Evolutionary conservation across 1,140 invertebrate genomes (phyloP).

Genomic region (Zaprionus kolodkinae): DNA sequence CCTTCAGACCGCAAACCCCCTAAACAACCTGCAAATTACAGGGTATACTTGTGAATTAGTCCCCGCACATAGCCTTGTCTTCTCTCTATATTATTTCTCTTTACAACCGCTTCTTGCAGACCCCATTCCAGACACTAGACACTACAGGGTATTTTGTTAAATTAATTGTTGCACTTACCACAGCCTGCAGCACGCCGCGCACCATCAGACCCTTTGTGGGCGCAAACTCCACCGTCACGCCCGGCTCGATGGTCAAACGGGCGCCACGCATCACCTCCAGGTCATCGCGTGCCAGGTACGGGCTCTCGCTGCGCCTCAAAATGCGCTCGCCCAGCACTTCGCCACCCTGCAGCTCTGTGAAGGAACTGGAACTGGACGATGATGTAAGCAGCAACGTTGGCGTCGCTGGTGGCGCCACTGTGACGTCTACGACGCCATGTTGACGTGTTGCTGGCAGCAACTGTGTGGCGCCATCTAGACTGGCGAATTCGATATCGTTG

Average conservation of each 20-base stretch:
- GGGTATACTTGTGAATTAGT: no score
- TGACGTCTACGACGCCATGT: slow-evolving; percentile 47
- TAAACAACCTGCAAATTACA: no score
- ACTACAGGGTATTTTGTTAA: neutral
- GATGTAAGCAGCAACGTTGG: slow-evolving; percentile 64
- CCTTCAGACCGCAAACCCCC: no score
- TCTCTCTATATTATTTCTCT: neutral
- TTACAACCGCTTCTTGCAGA: no score
- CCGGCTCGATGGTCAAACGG: slow-evolving; percentile 92
- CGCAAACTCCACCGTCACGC: slow-evolving; percentile 93
- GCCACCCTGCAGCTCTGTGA: slow-evolving; percentile 80
- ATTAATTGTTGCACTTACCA: slow-evolving; percentile 87
- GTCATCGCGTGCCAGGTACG: slow-evolving; percentile 92
- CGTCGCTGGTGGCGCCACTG: slow-evolving; percentile 58
- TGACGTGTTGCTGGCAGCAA: slow-evolving; percentile 65
- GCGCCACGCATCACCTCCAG: slow-evolving; percentile 90
- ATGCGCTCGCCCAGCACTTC: slow-evolving; percentile 85
- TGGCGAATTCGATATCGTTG: slow-evolving; percentile 78
- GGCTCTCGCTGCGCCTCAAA: slow-evolving; percentile 87
- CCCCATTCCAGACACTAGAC: neutral
- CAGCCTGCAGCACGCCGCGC: slow-evolving; percentile 92
- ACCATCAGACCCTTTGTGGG: slow-evolving; percentile 96
- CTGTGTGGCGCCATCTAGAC: slow-evolving; percentile 79
- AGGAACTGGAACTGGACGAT: slow-evolving; percentile 49
- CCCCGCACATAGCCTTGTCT: no score